Conservation (phyloP, 2,888 invertebrate species). For the Clunio marinus region DNA sequence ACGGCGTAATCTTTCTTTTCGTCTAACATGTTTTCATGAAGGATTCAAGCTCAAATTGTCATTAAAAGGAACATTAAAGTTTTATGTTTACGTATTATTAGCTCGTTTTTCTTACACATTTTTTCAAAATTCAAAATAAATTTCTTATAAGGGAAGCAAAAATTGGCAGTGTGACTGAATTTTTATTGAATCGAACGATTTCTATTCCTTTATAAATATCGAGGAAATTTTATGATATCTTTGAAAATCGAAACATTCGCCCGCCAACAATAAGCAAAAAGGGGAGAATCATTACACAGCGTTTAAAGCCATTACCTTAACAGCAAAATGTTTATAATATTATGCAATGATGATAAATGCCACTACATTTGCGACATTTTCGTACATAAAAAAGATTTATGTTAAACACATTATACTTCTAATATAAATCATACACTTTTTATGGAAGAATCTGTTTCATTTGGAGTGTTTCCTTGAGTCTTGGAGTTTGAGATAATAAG, state of each 20-base stretch:
- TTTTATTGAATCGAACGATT: too few relatives aligned
- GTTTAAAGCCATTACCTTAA: conserved; percentile 6
- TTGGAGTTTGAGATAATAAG: too few relatives aligned
- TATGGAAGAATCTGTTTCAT: neutral
- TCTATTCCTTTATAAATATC: too few relatives aligned
- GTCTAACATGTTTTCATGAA: neutral
- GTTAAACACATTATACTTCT: conserved; percentile 30
- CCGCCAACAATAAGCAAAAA: too few relatives aligned
- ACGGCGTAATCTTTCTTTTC: neutral
- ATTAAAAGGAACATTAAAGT: conserved; percentile 1
- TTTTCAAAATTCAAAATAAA: too few relatives aligned
- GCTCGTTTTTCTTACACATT: too few relatives aligned
- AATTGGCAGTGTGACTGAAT: too few relatives aligned
- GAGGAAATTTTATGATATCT: too few relatives aligned
- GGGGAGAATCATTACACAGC: neutral
- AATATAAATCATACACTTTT: conserved; percentile 34
- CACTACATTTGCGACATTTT: conserved; percentile 10
- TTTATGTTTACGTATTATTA: neutral
- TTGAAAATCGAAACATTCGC: too few relatives aligned
- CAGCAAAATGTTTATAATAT: neutral
- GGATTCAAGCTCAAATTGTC: neutral
- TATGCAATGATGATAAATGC: conserved; percentile 3
- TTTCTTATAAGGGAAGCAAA: too few relatives aligned
- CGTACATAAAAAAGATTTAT: conserved; percentile 32
- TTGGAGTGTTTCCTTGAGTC: neutral